Percentiles rank a stretch among this genome's conserved stretches.
These are phyloP conservation scores for Pyrgus malvae DNA, from an alignment of 2,888 invertebrate species.

Conservation along the genomic window DNA sequence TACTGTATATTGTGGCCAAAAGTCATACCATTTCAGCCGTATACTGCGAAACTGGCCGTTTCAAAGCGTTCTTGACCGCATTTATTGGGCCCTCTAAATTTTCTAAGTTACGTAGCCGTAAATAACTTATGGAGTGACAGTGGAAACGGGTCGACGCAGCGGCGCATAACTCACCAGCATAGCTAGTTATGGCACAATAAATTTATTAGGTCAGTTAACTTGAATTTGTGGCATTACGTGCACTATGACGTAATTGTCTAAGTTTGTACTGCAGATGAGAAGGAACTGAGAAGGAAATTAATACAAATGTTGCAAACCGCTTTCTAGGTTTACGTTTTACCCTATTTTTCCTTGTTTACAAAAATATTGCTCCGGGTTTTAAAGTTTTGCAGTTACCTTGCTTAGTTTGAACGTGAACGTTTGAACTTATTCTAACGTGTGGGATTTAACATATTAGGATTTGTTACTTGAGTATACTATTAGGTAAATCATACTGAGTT, in stretches of 20 bases:
- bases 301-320: conserved; percentile 32
- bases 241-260: conserved; percentile 46
- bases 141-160: conserved; percentile 46
- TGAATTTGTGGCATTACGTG: conserved; percentile 61
- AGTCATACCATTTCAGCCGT: too few species aligned
- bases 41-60: background rate
- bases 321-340: conserved; percentile 2
- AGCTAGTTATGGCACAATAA: conserved; percentile 73
- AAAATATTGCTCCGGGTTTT: background rate
- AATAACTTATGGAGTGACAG: conserved; percentile 38
- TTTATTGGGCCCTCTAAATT: conserved; percentile 25
- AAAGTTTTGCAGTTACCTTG: conserved; percentile 7
- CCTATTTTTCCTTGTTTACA: conserved; percentile 12
- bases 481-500: too few species aligned
- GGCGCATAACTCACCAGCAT: conserved; percentile 64
- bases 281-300: conserved; percentile 37
- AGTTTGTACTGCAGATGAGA: conserved; percentile 40
- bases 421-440: too few species aligned
- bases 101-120: conserved; percentile 27
- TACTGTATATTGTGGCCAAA: too few species aligned
- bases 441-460: too few species aligned
- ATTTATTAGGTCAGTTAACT: conserved; percentile 76
- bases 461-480: too few species aligned
- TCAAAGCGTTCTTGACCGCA: conserved; percentile 7
- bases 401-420: background rate